Evolutionary conservation across 64 coral and sea anemone genomes (phyloP).

Genomic region (Astreopora myriophthalma): DNA sequence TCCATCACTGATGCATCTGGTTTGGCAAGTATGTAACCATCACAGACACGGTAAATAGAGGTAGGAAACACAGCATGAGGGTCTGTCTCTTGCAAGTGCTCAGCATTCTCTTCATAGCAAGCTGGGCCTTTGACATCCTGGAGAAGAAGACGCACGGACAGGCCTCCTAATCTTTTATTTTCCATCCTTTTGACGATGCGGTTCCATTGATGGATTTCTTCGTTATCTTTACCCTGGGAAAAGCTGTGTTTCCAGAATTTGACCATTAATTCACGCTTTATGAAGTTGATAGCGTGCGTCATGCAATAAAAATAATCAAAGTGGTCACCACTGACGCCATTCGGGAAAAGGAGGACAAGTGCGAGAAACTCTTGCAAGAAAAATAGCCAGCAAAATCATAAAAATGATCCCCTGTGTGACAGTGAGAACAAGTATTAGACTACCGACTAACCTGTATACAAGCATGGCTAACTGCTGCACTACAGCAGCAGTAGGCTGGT

Average conservation of each 20-base stretch:
- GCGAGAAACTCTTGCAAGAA: too few relatives aligned
- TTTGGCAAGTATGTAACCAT: constrained; percentile 62
- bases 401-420: too few relatives aligned
- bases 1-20: constrained; percentile 73
- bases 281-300: too few relatives aligned
- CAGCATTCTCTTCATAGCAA: constrained; percentile 67
- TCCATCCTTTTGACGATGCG: neutral
- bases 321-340: too few relatives aligned
- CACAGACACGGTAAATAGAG: constrained; percentile 76
- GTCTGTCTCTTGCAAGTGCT: constrained; percentile 39
- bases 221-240: neutral
- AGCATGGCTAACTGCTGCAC: constrained; percentile 39
- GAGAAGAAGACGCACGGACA: constrained; percentile 41
- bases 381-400: too few relatives aligned
- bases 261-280: too few relatives aligned
- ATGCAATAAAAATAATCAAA: too few relatives aligned
- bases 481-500: constrained; percentile 32
- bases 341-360: too few relatives aligned
- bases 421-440: too few relatives aligned
- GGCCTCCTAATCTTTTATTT: neutral
- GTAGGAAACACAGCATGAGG: constrained; percentile 84
- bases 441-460: too few relatives aligned
- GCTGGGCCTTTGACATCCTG: neutral
- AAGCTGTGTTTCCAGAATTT: too few relatives aligned
- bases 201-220: constrained; percentile 14